Evolutionary conservation across 2,113 vertebrate genomes (phyloP), one percentile per base, ranked within the genome.

Genomic region (Sprattus sprattus): DNA sequence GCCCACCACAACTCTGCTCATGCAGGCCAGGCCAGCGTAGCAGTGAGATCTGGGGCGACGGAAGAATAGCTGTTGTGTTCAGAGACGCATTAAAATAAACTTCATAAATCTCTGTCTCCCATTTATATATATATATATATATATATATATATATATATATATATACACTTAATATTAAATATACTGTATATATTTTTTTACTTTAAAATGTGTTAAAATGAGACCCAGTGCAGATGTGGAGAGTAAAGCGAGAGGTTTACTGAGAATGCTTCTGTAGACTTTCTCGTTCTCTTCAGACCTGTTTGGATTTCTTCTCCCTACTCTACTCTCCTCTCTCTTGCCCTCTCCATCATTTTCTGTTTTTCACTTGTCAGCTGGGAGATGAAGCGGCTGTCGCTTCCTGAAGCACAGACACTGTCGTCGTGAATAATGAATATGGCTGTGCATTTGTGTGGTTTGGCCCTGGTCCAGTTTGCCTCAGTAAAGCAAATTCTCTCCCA

Each of bases 381-480:
- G 83, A 64, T 81, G 50, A 45, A 87, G 86, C 81, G 57, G 83
- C 86, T 87, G 81, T 82, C 10, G 49, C 45, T 82, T 52, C 45
- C 78, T 25, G 45, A 1, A 16, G n/a, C 78, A 45, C 52, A 50
- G 57, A 75, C 54, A 8, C 45, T n/a, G 57, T 71, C 45, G 45
- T 75, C 20, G 47, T 86, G 25, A 84, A 88, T 86, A 86, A 88
- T 86, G 5, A 82, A 88, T 44, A 67, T 57, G 32, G 7, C 81
- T 20, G 78, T 47, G 16, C 54, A 75, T 85, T 49, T 75, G 71
- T 20, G 82, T 86, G 84, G 78, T 44, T 85, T 84, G 83, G 84
- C 82, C 50, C 44, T 32, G 78, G 75, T 25, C 25, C 80, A 82
- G 85, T 18, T 71, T 22, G 60, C 28, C 52, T 84, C 60, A 85